Evolutionary conservation across 1,140 invertebrate genomes (phyloP).

Genomic region (Periplaneta americana): DNA sequence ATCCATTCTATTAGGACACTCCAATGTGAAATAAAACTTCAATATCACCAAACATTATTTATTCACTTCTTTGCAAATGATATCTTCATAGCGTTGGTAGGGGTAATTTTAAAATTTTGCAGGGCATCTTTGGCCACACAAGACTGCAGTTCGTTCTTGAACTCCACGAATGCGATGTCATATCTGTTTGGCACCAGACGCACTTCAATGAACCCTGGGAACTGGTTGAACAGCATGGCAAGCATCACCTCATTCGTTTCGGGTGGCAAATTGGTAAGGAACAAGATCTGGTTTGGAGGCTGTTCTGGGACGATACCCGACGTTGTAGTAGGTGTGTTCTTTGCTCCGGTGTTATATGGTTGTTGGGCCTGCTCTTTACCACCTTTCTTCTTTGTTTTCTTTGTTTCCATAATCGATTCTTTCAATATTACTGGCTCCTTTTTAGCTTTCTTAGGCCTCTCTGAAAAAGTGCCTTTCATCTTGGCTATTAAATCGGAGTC

Average conservation of each 20-base stretch:
- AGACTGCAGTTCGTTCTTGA: slow-evolving; percentile 44
- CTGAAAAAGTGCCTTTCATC: slow-evolving; percentile 57
- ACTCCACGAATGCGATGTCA: slow-evolving; percentile 52
- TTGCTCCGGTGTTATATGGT: neutral
- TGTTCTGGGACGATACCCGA: slow-evolving; percentile 33
- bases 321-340: neutral
- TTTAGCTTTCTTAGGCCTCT: slow-evolving; percentile 36
- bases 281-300: slow-evolving; percentile 55
- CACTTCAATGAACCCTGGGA: slow-evolving; percentile 46
- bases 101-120: slow-evolving; percentile 43
- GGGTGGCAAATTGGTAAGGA: slow-evolving; percentile 58
- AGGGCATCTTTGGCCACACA: slow-evolving; percentile 44
- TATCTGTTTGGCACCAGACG: slow-evolving; percentile 44
- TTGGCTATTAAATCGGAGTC: slow-evolving; percentile 61
- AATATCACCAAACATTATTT: no score
- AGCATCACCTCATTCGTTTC: slow-evolving; percentile 57
- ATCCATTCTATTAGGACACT: no score
- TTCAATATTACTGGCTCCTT: neutral
- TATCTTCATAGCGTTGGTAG: slow-evolving; percentile 47
- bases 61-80: slow-evolving; percentile 47
- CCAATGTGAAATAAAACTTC: no score
- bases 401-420: slow-evolving; percentile 17
- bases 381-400: slow-evolving; percentile 33
- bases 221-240: slow-evolving; percentile 42
- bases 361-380: slow-evolving; percentile 25